Base-by-base conservation (phyloP, 2,113 vertebrate genomes). In the Perca fluviatilis region DNA sequence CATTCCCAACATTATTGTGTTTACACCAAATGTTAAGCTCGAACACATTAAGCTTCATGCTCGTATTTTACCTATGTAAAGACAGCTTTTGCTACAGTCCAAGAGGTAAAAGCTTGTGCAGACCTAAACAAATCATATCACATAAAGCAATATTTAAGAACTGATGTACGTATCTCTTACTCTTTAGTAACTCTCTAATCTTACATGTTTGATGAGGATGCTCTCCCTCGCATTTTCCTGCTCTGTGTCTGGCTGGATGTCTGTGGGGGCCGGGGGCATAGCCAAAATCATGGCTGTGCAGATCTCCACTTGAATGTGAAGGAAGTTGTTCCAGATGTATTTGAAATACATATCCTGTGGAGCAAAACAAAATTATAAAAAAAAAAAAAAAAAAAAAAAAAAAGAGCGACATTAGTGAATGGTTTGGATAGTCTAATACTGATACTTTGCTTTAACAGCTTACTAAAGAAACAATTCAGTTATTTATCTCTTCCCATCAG, bases 291-390 rank as follows among this genome's bases (percentile, higher is more conserved):
- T 95, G 14, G 98, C 98, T 82, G 98, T 96, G 91, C 98, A 99
- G 74, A 99, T 98, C 94, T 99, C 98, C 92, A 99, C 98, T 96
- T 99, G 98, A 61, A 97, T 97, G 87, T 99, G 98, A 83, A 99
- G 95, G 87, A 99, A 99, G 87, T 99, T 99, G 94, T 99, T 99
- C 98, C 98, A 99, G 0, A 98, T 97, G 80, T 99, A 99, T 90
- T 96, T 99, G 93, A 99, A 99, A 96, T 99, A 99, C 98, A 99
- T 99, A 86, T 99, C 98, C 98, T 99, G 89, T 61, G 3, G 70
- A 49, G 86, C 67, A 90, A 87, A 56, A 84, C 80, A 84, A 88
- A 77, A 76, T 12, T n/a, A 50, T 19, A 46, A 10, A 43, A 43
- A 21, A 27, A 27, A 27, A 43, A 21, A 27, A 27, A 27, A 46